A percentile compares a stretch with the other conserved stretches of the same genome.
Conservation (phyloP, 2,888 invertebrate species). For the Scrobipalpa costella region DNA sequence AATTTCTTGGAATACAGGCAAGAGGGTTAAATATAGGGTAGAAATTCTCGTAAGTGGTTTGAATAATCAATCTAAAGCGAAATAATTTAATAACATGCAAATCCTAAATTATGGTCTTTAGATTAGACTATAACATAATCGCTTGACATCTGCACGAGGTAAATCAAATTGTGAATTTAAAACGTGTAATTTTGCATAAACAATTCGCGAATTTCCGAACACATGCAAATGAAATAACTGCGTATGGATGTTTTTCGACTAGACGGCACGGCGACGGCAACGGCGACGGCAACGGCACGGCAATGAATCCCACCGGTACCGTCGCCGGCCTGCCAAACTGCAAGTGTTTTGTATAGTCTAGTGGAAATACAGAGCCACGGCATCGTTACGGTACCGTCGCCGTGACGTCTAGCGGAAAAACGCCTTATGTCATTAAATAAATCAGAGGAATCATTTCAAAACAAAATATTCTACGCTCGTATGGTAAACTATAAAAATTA, state of each 20-base stretch:
- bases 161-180: slow-evolving; percentile 23
- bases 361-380: too few species aligned
- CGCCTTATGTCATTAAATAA: too few species aligned
- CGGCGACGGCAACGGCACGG: too few species aligned
- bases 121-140: slow-evolving; percentile 8
- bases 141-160: slow-evolving; percentile 15
- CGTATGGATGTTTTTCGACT: too few species aligned
- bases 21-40: slow-evolving; percentile 23
- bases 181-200: slow-evolving; percentile 20
- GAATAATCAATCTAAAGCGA: neutral
- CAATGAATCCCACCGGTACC: too few species aligned
- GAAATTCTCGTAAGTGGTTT: neutral
- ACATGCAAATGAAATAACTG: slow-evolving; percentile 15
- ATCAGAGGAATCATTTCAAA: too few species aligned
- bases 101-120: slow-evolving; percentile 13
- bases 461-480: too few species aligned
- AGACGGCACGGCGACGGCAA: too few species aligned
- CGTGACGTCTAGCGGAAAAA: too few species aligned
- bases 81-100: slow-evolving; percentile 6
- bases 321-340: too few species aligned
- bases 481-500: neutral
- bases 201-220: neutral
- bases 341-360: too few species aligned
- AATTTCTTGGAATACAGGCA: slow-evolving; percentile 28
- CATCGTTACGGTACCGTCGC: too few species aligned